Evolutionary conservation across 1,140 invertebrate species (phyloP).

Genomic region (Polyergus mexicanus): DNA sequence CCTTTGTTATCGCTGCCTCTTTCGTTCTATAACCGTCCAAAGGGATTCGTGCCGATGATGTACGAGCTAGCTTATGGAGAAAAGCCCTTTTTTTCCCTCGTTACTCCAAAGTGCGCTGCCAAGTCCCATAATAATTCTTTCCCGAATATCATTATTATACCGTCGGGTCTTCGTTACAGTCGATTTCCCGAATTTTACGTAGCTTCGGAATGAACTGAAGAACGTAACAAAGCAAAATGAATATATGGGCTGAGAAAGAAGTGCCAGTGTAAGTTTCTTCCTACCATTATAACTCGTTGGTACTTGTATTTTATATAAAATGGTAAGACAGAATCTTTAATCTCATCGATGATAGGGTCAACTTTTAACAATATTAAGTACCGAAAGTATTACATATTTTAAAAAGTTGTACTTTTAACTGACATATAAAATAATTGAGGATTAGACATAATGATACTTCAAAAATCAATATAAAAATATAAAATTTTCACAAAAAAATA

Average conservation of each 20-base stretch:
- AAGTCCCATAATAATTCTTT: slow-evolving; percentile 81
- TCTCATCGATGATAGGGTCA: slow-evolving; percentile 15
- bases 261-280: background rate
- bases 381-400: background rate
- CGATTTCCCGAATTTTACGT: slow-evolving; percentile 57
- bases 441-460: background rate
- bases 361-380: slow-evolving; percentile 49
- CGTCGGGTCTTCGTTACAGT: slow-evolving; percentile 62
- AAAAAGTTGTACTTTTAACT: background rate
- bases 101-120: slow-evolving; percentile 76
- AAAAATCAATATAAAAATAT: background rate
- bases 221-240: slow-evolving; percentile 46
- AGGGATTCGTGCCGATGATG: slow-evolving; percentile 77
- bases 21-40: slow-evolving; percentile 77
- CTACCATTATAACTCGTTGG: background rate
- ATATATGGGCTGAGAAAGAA: background rate
- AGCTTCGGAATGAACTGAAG: slow-evolving; percentile 56
- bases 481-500: background rate
- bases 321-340: background rate
- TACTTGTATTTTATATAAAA: slow-evolving; percentile 28
- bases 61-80: slow-evolving; percentile 76
- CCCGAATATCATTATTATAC: slow-evolving; percentile 78
- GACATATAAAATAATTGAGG: background rate
- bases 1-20: slow-evolving; percentile 78
- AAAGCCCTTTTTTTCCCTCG: slow-evolving; percentile 78